Evolutionary conservation across 2,113 vertebrate species (phyloP).

Genomic region (Pollachius pollachius): DNA sequence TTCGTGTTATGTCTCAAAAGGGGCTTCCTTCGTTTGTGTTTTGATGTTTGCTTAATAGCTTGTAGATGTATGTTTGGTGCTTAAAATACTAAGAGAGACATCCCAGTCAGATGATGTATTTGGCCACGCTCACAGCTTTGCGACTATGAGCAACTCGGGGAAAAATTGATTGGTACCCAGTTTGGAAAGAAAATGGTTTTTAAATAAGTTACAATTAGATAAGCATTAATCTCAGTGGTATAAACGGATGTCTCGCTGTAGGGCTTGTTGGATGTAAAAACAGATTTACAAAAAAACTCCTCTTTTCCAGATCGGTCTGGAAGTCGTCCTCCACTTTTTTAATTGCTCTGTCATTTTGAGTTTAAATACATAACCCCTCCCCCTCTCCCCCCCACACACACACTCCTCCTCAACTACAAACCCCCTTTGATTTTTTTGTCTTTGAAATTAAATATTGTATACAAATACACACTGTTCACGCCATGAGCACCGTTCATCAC

Average conservation of each 20-base stretch:
- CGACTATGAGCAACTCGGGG: conserved; percentile 55
- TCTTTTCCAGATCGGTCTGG: conserved; percentile 75
- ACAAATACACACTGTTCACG: conserved; percentile 71
- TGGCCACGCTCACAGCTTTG: conserved; percentile 46
- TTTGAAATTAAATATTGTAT: conserved; percentile 77
- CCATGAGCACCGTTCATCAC: conserved; percentile 64
- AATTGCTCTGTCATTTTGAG: conserved; percentile 79
- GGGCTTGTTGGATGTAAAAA: conserved; percentile 84
- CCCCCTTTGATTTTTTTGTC: conserved; percentile 68
- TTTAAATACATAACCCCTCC: conserved; percentile 58
- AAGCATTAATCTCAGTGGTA: conserved; percentile 83
- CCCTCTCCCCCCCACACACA: background rate
- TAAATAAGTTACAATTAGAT: conserved; percentile 88
- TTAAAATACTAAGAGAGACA: conserved; percentile 28
- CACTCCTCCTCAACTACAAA: conserved; percentile 41
- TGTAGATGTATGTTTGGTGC: conserved; percentile 2
- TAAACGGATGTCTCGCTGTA: conserved; percentile 83
- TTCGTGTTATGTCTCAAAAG: no score
- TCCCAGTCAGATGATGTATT: conserved; percentile 40
- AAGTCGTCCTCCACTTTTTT: conserved; percentile 75
- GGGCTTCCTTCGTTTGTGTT: no score
- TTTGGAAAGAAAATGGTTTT: conserved; percentile 81
- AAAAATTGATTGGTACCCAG: conserved; percentile 80
- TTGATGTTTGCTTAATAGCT: no score
- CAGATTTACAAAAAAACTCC: conserved; percentile 82